These are phyloP conservation scores for Nemotelus pantherinus DNA, from an alignment of 2,888 invertebrate genomes.

Conservation along the genomic window DNA sequence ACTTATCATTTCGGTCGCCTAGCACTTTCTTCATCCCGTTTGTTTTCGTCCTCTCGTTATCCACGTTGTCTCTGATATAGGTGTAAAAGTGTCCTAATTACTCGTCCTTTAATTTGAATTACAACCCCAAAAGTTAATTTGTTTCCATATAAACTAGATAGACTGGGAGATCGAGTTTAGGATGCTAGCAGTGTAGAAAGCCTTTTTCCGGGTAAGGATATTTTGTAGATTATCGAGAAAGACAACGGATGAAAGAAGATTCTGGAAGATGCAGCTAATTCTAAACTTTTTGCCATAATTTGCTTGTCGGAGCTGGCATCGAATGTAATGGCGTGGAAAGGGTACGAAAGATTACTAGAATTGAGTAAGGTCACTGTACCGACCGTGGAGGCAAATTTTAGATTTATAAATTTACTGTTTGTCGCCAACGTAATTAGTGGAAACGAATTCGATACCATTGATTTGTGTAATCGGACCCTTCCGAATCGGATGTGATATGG, in stretches of 20 bases:
- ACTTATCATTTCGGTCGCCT: neutral
- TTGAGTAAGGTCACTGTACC: neutral
- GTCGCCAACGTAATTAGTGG: neutral
- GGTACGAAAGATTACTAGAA: neutral
- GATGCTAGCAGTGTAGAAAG: neutral
- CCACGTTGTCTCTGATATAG: neutral
- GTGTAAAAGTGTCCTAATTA: conserved; percentile 39
- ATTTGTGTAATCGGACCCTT: no score
- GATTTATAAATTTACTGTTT: neutral
- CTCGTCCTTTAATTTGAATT: conserved; percentile 40
- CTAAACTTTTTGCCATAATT: conserved; percentile 19
- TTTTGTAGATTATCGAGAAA: conserved; percentile 29
- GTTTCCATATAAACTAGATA: conserved; percentile 38
- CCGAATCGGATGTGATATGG: no score
- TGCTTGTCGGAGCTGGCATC: neutral
- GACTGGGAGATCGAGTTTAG: conserved; percentile 15
- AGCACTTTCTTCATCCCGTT: neutral
- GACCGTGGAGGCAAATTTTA: neutral
- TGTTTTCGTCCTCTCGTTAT: neutral
- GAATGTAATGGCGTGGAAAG: neutral
- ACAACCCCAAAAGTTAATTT: conserved; percentile 38
- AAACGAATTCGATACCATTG: no score
- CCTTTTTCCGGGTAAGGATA: conserved; percentile 6
- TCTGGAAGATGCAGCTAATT: conserved; percentile 6
- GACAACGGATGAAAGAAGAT: neutral